Conservation (phyloP, 2,888 invertebrate genomes). For the Tetropium fuscum region DNA sequence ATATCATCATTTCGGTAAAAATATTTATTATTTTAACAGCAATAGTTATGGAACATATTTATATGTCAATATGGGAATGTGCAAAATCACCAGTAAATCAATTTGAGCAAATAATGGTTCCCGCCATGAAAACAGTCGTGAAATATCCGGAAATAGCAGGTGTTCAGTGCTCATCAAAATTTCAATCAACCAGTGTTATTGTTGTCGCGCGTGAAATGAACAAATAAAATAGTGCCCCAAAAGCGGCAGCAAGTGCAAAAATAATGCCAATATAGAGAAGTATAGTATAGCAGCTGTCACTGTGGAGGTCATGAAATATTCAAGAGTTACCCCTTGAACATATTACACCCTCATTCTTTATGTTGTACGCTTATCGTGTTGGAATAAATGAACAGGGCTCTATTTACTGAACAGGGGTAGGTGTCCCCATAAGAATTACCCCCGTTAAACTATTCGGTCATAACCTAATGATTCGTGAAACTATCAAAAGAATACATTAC, state of each 20-base stretch:
- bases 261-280: constrained; percentile 54
- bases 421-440: constrained; percentile 43
- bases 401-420: constrained; percentile 52
- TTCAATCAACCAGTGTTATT: constrained; percentile 48
- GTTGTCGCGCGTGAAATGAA: constrained; percentile 46
- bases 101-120: constrained; percentile 3
- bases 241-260: constrained; percentile 47
- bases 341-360: constrained; percentile 59
- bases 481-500: constrained; percentile 59
- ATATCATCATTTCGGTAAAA: too few relatives aligned
- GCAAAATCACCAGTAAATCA: constrained; percentile 23
- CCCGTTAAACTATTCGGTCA: constrained; percentile 60
- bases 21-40: too few relatives aligned
- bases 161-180: constrained; percentile 45
- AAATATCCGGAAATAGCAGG: constrained; percentile 52
- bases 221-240: constrained; percentile 48
- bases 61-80: neutral
- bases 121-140: constrained; percentile 31
- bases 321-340: constrained; percentile 56
- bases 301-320: constrained; percentile 58
- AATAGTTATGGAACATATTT: too few relatives aligned
- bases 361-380: constrained; percentile 57
- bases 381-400: constrained; percentile 54
- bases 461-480: constrained; percentile 60
- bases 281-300: constrained; percentile 58